Percentiles rank a stretch among this genome's conserved stretches.
Evolutionary conservation across 2,797 vertebrate genomes (phyloP).

Genomic region (Spea hammondii): DNA sequence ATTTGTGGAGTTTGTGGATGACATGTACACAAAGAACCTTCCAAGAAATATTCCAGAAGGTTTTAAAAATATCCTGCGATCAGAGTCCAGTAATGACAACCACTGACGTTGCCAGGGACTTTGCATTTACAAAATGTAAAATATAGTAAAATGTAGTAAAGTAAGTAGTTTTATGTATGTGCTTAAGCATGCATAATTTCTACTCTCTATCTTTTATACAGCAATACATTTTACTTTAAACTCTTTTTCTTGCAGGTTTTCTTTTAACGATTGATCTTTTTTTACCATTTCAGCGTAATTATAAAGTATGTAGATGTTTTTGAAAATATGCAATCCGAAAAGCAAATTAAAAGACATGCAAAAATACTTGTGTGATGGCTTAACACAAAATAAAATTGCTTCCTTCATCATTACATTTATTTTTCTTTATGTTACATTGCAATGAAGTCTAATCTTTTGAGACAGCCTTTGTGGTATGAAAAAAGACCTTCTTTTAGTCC

Average conservation of each 20-base stretch:
- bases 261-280: neutral
- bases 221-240: neutral
- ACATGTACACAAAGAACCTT: neutral
- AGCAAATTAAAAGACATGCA: conserved; percentile 11
- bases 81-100: neutral
- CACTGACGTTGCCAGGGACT: conserved; percentile 9
- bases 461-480: conserved; percentile 12
- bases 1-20: too few species aligned
- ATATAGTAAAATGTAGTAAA: conserved; percentile 7
- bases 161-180: neutral
- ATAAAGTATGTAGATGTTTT: too few species aligned
- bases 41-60: neutral
- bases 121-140: conserved; percentile 11
- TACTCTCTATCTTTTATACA: neutral
- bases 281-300: neutral
- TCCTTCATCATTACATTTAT: neutral
- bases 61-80: conserved; percentile 20
- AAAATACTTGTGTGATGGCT: neutral
- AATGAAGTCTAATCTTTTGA: conserved; percentile 23
- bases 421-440: neutral
- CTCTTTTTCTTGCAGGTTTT: neutral
- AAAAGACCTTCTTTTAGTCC: conserved; percentile 53
- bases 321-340: too few species aligned
- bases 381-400: neutral
- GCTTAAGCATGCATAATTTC: neutral